Conservation (phyloP, 2,113 vertebrate genomes). For the Leptocoma aspasia region DNA sequence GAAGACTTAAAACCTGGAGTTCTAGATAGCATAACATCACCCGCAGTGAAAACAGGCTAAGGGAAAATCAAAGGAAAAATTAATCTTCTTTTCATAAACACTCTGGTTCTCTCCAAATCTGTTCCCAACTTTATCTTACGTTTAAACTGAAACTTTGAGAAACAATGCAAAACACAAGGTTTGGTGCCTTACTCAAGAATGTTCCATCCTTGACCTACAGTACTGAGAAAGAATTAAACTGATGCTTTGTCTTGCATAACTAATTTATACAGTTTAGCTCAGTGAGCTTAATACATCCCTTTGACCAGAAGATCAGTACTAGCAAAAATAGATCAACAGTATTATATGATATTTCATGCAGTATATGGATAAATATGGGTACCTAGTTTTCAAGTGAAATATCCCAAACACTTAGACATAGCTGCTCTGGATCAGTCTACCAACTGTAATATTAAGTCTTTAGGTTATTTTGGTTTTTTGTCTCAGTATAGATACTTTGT, state of each 20-base stretch:
- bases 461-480: neutral
- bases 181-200: neutral
- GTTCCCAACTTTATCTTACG: neutral
- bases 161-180: neutral
- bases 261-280: neutral
- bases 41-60: neutral
- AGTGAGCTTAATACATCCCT: neutral
- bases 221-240: neutral
- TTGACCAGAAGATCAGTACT: neutral
- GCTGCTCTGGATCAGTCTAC: neutral
- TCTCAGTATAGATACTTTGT: neutral
- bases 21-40: neutral
- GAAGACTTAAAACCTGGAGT: neutral
- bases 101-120: neutral
- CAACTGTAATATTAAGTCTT: neutral
- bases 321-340: neutral
- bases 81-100: neutral
- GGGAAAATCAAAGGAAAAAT: neutral
- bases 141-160: neutral
- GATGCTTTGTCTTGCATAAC: neutral
- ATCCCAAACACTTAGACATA: neutral
- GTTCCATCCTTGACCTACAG: neutral
- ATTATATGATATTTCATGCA: neutral
- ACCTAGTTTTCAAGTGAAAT: neutral
- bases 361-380: accelerated